Base-by-base conservation (phyloP, 2,888 invertebrate species). In the Gymnocheta viridis region DNA sequence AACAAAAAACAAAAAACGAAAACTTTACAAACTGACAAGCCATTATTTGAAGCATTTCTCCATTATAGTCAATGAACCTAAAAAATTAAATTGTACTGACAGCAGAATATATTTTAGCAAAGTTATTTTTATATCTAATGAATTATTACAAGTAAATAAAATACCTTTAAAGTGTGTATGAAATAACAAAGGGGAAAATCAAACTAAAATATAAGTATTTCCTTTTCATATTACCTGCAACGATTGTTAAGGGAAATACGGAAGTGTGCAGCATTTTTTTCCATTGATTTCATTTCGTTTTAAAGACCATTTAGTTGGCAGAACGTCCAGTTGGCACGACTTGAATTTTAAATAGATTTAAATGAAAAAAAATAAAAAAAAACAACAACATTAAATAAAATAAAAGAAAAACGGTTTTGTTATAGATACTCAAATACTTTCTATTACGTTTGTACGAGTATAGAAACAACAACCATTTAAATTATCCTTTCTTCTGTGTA, bases 311-410 rank as follows among this genome's bases (percentile, higher is more conserved):
- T 64, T 41, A 10, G 38, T 38, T 60, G 38, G 38, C 38, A 29
- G 4, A 29, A 38, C 54, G 62, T 69, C 47, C 81, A 54, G 38
- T 44, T n/a, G 22, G 41, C 58, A 38, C 77, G 82, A 58, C 41
- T 58, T 58, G 72, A 47, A 82, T 82, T 77, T 44, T 72, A 82
- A 82, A 51, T 67, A 54, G 32, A 38, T 49, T 56, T 44, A 38
- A 64, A 47, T 67, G 47, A 35, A 66, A 22, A 72, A 9, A 12
- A 32, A 19, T 4, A 38, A 38, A 14, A 12, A 14, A n/a, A 41
- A n/a, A 14, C 41, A 41, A n/a, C 12, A 12, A 14, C 12, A 41
- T 17, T 3, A 2, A n/a, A 6, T 9, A 27, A 41, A 7, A 38
- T 4, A 5, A 12, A 47, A 10, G 2, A 49, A 24, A 22, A 35